Evolutionary conservation across 2,888 invertebrate species (phyloP), one percentile per base, ranked within the genome.

Genomic region (Clusia tigrina): DNA sequence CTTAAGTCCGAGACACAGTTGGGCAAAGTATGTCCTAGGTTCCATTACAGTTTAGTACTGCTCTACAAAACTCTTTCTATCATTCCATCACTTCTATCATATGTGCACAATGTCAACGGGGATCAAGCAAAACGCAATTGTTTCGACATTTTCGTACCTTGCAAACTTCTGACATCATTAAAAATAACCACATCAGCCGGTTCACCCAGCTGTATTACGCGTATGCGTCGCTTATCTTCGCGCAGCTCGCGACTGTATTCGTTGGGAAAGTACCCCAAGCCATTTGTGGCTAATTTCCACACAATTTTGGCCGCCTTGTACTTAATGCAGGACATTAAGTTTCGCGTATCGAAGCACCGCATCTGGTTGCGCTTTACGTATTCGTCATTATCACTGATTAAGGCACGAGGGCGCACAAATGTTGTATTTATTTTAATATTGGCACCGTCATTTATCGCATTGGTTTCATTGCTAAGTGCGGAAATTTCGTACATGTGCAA

Each of bases 221-320:
- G 68, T 62, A 81, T 67, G 38, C 73, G 71, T 1, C 77, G 70
- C 3, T 68, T 60, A 42, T 76, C 71, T 15, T 68, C 71, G 26
- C 62, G 66, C 63, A 77, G 57, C 18, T 72, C 67, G 23, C 81
- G 80, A 25, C 76, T 76, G 57, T 77, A 74, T 61, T 83, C 82
- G 52, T 73, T 76, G 58, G 79, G 78, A 64, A 83, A 81, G 66
- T 78, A 82, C 24, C 81, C 81, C 65, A 79, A 58, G 38, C 76
- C 71, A 58, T 82, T 83, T 18, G 78, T 81, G 54, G 82, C 83
- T 61, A 83, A 58, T 59, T 76, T 79, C 81, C 80, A 80, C 26
- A 83, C 62, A 2, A 80, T 71, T 60, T 77, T 81, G 1, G 79
- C 75, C 15, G 78, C 74, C 63, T 78, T 81, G 60, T 81, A 83